phyloP scores from a whole-genome alignment of 2,113 vertebrate species.

The Mobula hypostoma region DNA sequence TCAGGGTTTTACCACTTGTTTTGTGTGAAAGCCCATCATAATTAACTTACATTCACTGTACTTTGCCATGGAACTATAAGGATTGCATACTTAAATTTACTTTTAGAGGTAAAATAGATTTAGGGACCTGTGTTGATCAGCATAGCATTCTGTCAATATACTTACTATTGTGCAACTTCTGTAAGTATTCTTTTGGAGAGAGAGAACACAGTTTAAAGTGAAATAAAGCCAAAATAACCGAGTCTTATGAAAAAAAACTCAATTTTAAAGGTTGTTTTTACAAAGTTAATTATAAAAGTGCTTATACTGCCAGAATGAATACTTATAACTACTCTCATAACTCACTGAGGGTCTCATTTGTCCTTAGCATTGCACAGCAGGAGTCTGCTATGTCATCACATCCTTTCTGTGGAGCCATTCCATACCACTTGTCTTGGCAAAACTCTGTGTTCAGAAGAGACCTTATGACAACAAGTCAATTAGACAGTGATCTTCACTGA shows the following conservation, averaged over 20 bases:
- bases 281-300: too few species aligned
- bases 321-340: neutral
- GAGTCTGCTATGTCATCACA: too few species aligned
- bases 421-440: too few species aligned
- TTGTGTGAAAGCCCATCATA: slow-evolving; percentile 35
- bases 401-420: too few species aligned
- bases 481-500: too few species aligned
- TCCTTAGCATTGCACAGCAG: too few species aligned
- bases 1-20: slow-evolving; percentile 24
- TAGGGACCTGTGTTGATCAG: neutral
- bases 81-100: neutral
- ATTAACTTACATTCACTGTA: slow-evolving; percentile 11
- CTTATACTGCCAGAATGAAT: neutral
- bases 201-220: neutral
- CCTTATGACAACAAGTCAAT: too few species aligned
- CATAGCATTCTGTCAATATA: neutral
- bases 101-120: slow-evolving; percentile 12
- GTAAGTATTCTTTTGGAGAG: neutral
- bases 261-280: neutral
- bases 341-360: too few species aligned
- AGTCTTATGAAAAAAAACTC: neutral
- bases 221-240: neutral
- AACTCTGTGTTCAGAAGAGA: too few species aligned
- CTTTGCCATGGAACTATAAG: neutral
- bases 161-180: neutral